phyloP scores from a whole-genome alignment of 2,797 vertebrate genomes.

The Intellagama lesueurii region DNA sequence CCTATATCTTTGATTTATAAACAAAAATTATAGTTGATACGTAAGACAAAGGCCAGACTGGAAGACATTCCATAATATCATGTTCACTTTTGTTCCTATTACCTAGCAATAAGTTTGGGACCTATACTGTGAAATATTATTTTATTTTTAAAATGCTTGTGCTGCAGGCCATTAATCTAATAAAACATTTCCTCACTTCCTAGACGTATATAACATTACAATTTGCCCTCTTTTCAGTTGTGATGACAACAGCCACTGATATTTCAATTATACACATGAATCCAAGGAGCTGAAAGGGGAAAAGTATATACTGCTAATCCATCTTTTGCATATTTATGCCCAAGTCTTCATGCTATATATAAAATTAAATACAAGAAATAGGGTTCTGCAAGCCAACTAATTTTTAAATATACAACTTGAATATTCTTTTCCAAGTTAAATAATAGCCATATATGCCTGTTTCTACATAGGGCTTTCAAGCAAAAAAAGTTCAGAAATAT shows the following conservation, averaged over 20 bases:
- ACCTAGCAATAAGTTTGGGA: no score
- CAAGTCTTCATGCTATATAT: neutral
- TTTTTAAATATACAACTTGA: neutral
- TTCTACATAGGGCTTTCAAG: neutral
- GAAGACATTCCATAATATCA: neutral
- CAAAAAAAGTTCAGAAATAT: neutral
- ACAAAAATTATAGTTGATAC: neutral
- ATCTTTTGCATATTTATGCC: neutral
- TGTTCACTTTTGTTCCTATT: neutral
- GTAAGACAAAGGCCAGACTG: neutral
- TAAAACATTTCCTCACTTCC: neutral
- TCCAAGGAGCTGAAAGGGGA: neutral
- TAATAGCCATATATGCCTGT: neutral
- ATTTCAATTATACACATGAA: neutral
- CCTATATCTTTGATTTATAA: neutral
- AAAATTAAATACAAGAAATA: neutral
- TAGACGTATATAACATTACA: neutral
- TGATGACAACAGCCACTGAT: neutral
- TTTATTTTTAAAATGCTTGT: neutral
- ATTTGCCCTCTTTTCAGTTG: neutral
- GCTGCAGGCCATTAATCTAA: neutral
- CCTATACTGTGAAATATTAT: neutral
- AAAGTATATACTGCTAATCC: neutral
- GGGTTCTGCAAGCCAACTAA: neutral
- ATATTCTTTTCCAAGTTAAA: neutral